Percentiles rank a stretch among this genome's conserved stretches.
Conservation (phyloP, 2,113 vertebrate genomes). For the Pelmatolapia mariae region DNA sequence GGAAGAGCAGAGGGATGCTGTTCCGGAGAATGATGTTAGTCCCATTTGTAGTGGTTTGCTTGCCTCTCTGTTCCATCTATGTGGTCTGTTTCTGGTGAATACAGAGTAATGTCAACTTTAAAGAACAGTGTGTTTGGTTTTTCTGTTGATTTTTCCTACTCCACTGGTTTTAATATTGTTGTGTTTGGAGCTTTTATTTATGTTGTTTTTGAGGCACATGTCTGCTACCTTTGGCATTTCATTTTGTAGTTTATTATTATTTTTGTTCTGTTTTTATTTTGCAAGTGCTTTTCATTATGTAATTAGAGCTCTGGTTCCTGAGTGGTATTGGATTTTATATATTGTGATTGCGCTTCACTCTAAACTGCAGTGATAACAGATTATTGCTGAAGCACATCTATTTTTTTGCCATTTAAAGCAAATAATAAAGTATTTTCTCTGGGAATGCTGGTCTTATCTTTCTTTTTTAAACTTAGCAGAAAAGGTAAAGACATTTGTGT, state of each 20-base stretch:
- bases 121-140: no score
- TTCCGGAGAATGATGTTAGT: neutral
- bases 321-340: neutral
- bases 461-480: neutral
- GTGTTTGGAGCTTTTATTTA: neutral
- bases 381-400: neutral
- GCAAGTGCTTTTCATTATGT: neutral
- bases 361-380: neutral
- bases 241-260: neutral
- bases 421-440: neutral
- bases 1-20: neutral
- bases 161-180: neutral
- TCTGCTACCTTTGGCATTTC: neutral
- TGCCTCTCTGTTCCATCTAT: neutral
- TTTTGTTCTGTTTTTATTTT: neutral
- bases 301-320: neutral
- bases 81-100: neutral
- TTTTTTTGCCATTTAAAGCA: neutral
- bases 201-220: neutral
- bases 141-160: neutral
- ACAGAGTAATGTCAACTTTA: neutral
- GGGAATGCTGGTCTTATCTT: neutral
- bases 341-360: neutral
- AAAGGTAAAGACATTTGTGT: neutral
- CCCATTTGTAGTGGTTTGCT: neutral